Base-by-base conservation (phyloP, 2,797 vertebrate genomes). In the Harpagifer antarcticus region DNA sequence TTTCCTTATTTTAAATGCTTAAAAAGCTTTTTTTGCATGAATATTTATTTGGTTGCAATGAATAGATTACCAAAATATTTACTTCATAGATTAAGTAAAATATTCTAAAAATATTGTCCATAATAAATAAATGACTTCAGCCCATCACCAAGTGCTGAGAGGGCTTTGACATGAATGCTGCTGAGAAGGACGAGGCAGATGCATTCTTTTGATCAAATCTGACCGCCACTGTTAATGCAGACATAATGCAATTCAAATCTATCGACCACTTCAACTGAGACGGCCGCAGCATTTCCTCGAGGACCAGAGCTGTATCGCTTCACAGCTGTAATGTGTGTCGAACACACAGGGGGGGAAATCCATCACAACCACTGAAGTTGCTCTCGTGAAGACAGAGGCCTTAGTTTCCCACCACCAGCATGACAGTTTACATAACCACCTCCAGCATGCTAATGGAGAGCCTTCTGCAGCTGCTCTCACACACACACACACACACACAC, bases 391-490 rank as follows among this genome's bases (percentile, higher is more conserved):
- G 83, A 90, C 76, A 84, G 86, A 88, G 77, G 82, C 79, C 83
- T 89, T 78, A 84, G 80, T 88, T 89, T 90, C 87, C 84, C 87
- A 89, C 88, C 48, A 84, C 74, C 89, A 90, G 86, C 83, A 87
- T 84, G 90, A 83, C 82, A 83, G 88, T 93, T 92, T 93, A 92
- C 89, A 89, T 91, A 92, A 92, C 68, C 88, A 88, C 90, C 85
- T 87, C 86, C 89, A 85, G 92, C 89, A 94, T 93, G 91, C 86
- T 92, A 93, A 93, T 94, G 88, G 79, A 72, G 86, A 79, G 79
- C 69, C 73, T 67, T 81, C 88, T 88, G 92, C 92, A 92, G 92
- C 90, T 91, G 92, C 91, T 89, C 79, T 82, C 62, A 56, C 42
- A 66, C 64, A 63, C 57, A 68, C 37, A 58, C 65, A 58, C 59